These are phyloP conservation scores for Pediacus dermestoides DNA, from an alignment of 2,888 invertebrate species.

Conservation along the genomic window DNA sequence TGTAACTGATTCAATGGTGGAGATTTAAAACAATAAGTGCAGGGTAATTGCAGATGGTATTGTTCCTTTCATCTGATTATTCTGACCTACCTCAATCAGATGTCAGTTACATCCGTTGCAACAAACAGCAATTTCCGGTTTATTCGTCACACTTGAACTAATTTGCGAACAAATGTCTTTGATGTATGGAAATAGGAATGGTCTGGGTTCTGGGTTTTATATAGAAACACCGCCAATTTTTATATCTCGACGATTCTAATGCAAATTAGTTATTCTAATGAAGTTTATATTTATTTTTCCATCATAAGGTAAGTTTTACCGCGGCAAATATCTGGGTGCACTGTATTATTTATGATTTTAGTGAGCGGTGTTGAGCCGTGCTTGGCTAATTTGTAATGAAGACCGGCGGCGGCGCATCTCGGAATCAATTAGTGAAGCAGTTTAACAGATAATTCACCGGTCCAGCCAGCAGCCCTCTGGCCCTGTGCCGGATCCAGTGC, in stretches of 20 bases:
- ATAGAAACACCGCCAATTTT: too few relatives aligned
- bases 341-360: slow-evolving; percentile 22
- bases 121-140: slow-evolving; percentile 30
- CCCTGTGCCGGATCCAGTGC: too few relatives aligned
- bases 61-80: slow-evolving; percentile 32
- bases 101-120: slow-evolving; percentile 36
- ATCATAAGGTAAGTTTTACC: too few relatives aligned
- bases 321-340: too few relatives aligned
- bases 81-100: slow-evolving; percentile 38
- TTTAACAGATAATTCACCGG: slow-evolving; percentile 28
- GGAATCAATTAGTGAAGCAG: slow-evolving; percentile 27
- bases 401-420: slow-evolving; percentile 26
- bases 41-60: slow-evolving; percentile 23
- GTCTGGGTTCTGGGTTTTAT: too few relatives aligned
- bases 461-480: slow-evolving; percentile 18
- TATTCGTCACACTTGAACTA: slow-evolving; percentile 27
- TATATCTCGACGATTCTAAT: too few relatives aligned
- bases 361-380: slow-evolving; percentile 25
- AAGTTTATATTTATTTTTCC: too few relatives aligned
- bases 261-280: too few relatives aligned
- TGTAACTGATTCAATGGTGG: too few relatives aligned
- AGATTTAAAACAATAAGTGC: slow-evolving; percentile 22
- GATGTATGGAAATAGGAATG: too few relatives aligned
- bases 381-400: slow-evolving; percentile 28
- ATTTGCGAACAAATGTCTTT: slow-evolving; percentile 21